A percentile compares a stretch with the other conserved stretches of the same genome.
phyloP scores from a whole-genome alignment of 2,113 vertebrate genomes.

The Oryzias curvinotus region DNA sequence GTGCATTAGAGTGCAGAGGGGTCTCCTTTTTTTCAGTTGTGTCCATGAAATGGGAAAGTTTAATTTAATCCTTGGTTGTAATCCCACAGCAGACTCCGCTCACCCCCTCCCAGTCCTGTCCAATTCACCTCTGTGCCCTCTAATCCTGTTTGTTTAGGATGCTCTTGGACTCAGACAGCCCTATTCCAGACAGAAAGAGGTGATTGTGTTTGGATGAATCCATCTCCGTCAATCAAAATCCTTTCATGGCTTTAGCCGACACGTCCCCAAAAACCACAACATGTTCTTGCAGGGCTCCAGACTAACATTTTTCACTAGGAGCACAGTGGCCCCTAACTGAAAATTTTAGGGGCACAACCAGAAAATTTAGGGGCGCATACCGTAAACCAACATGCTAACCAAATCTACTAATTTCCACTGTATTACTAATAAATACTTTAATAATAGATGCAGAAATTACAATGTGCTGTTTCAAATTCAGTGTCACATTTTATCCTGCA shows the following conservation, averaged over 20 bases:
- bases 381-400: no score
- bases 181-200: conserved; percentile 13
- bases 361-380: no score
- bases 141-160: conserved; percentile 56
- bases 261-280: not conserved
- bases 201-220: conserved; percentile 28
- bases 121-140: conserved; percentile 49
- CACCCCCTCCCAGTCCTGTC: conserved; percentile 51
- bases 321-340: no score
- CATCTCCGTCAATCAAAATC: not conserved
- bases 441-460: no score
- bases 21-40: conserved; percentile 30
- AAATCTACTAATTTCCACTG: no score
- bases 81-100: conserved; percentile 42
- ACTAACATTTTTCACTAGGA: no score
- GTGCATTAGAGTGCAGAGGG: conserved; percentile 12
- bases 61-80: conserved; percentile 62
- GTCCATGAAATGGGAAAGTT: conserved; percentile 39
- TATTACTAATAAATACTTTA: no score
- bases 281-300: no score
- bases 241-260: no score
- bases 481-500: no score
- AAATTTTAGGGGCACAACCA: no score
- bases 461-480: no score
- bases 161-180: conserved; percentile 33